A percentile compares a stretch with the other conserved stretches of the same genome.
Conservation (phyloP, 23 tunicate genomes). For the Botrylloides violaceus region DNA sequence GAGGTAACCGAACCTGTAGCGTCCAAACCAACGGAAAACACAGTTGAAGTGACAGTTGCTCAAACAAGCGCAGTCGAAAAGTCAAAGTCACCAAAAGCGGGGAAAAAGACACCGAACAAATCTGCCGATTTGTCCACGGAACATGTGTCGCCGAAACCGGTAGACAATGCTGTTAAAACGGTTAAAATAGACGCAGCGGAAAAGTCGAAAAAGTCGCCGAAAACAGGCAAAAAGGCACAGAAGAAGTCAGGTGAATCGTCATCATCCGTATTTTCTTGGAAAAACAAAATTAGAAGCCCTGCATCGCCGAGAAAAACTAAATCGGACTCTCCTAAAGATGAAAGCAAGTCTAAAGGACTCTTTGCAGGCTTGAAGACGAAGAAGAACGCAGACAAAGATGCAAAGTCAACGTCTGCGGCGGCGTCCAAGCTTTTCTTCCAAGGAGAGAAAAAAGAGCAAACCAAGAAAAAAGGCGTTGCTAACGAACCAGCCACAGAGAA, state of each 20-base stretch:
- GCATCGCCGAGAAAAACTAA: background rate
- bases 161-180: no score
- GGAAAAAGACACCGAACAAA: background rate
- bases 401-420: background rate
- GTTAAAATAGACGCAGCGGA: background rate
- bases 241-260: background rate
- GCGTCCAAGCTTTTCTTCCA: background rate
- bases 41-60: background rate
- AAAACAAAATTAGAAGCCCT: background rate
- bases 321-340: background rate
- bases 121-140: no score
- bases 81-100: background rate
- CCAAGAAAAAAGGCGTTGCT: conserved; percentile 11
- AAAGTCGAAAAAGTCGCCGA: conserved; percentile 4
- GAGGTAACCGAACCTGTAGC: background rate
- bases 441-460: conserved; percentile 1
- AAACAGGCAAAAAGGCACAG: background rate
- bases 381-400: conserved; percentile 1
- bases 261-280: conserved; percentile 14
- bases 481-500: no score
- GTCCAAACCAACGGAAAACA: background rate
- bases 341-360: background rate
- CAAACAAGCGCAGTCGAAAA: no score
- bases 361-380: background rate
- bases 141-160: no score